Conservation (phyloP, 2,888 invertebrate genomes). For the Stenotaenia linearis region DNA sequence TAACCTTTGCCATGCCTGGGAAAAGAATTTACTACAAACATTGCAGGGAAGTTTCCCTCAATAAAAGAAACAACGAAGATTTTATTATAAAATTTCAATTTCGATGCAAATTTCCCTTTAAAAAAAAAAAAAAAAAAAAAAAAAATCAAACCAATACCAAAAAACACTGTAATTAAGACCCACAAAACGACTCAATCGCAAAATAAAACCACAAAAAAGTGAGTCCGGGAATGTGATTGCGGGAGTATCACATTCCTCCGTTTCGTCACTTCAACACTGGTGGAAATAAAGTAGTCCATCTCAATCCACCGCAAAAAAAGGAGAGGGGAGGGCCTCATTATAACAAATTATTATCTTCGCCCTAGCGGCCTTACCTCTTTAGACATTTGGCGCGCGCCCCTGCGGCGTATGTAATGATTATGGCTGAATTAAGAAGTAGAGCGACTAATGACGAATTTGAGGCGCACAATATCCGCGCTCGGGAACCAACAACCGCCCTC, state of each 20-base stretch:
- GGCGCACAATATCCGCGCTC: slow-evolving; percentile 23
- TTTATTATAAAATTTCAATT: no score
- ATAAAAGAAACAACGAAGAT: no score
- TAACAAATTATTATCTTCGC: slow-evolving; percentile 26
- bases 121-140: neutral
- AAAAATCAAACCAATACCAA: neutral
- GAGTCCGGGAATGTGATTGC: neutral
- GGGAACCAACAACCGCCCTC: slow-evolving; percentile 26
- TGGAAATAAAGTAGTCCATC: neutral
- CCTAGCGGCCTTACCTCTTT: slow-evolving; percentile 18
- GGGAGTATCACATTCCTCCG: neutral
- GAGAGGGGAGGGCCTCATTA: neutral
- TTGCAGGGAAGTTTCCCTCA: no score
- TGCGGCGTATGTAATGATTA: slow-evolving; percentile 24
- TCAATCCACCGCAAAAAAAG: neutral
- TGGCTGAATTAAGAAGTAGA: slow-evolving; percentile 26
- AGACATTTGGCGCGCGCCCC: slow-evolving; percentile 23
- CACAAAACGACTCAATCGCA: neutral
- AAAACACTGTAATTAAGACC: neutral
- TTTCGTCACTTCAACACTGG: slow-evolving; percentile 2
- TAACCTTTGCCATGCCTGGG: no score
- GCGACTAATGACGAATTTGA: slow-evolving; percentile 26
- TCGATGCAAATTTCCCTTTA: no score
- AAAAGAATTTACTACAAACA: no score
- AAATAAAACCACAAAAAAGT: neutral